Evolutionary conservation across 1,140 invertebrate genomes (phyloP).

Genomic region (Heliconius nattereri): DNA sequence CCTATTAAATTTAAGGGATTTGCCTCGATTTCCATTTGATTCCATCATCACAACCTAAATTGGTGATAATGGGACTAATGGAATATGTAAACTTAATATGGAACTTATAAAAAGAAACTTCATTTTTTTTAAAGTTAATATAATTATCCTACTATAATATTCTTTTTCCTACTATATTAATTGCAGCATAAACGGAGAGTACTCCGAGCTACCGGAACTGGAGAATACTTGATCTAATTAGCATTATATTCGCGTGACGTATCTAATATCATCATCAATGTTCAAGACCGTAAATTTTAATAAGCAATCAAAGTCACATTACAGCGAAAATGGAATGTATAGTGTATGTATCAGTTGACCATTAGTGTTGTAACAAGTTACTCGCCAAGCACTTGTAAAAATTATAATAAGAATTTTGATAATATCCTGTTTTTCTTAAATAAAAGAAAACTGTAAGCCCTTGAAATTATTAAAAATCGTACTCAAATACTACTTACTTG

Average conservation of each 20-base stretch:
- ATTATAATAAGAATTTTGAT: not conserved
- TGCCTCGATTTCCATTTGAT: too few relatives aligned
- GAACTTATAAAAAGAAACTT: too few relatives aligned
- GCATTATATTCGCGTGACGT: not conserved
- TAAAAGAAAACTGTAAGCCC: too few relatives aligned
- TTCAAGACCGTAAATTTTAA: not conserved
- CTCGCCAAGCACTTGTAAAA: not conserved
- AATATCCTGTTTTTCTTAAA: not conserved
- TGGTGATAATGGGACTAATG: too few relatives aligned
- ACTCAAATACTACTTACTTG: not conserved
- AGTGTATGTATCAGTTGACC: not conserved
- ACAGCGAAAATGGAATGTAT: not conserved
- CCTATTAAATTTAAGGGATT: too few relatives aligned
- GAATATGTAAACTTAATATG: too few relatives aligned
- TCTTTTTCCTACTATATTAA: not conserved
- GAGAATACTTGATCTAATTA: not conserved
- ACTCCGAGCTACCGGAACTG: not conserved
- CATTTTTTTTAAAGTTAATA: not conserved
- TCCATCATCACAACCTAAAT: too few relatives aligned
- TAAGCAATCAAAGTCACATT: not conserved
- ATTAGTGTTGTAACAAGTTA: not conserved
- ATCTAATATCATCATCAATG: not conserved
- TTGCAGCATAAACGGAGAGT: not conserved
- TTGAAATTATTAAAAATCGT: not conserved
- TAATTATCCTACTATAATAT: not conserved